Evolutionary conservation across 1,140 invertebrate genomes (phyloP), one percentile per base, ranked within the genome.

Genomic region (Drosophila melanogaster): DNA sequence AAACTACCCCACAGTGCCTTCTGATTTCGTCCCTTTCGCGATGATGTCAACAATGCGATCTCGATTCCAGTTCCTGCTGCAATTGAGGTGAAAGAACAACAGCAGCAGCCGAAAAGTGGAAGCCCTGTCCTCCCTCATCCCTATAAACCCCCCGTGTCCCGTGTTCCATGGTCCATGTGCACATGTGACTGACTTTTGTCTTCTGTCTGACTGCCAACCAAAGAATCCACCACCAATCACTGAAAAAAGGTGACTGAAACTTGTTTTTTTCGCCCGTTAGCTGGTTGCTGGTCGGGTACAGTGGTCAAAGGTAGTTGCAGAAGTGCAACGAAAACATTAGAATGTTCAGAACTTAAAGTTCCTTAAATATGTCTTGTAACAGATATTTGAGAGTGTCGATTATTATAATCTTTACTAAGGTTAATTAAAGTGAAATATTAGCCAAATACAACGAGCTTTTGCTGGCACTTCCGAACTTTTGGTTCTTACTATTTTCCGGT

Each of bases 151-250:
- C 41, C 43, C 24, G 22, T 17, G 35, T 41, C 40, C 26, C 19
- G 6, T 7, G 41, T 26, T 8, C 37, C 47, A 11, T 7, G 41
- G 17, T 12, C 37, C 47, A 17, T 54, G 49, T 62, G 70, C 77
- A 86, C 84, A 87, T 89, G 84, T 89, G 84, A 77, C 75, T 77
- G 74, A 77, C 74, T 77, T 77, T 77, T 76, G 73, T 67, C 73
- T 77, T 77, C 73, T 67, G 73, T 60, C 62, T 76, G 61, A 77
- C 81, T 86, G 81, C 64, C 70, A 79, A 87, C 79, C 83, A 87
- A 66, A n/a, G 67, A 70, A 77, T 67, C 79, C 79, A 89, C 83
- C 78, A 73, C 59, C 79, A 87, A 66, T 44, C 50, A 57, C 43
- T 22, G 35, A 65, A 58, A 64, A 64, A 60, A 53, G 65, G 64